Conservation (phyloP, 2,888 invertebrate genomes). For the Amblyjoppa fuscipennis region DNA sequence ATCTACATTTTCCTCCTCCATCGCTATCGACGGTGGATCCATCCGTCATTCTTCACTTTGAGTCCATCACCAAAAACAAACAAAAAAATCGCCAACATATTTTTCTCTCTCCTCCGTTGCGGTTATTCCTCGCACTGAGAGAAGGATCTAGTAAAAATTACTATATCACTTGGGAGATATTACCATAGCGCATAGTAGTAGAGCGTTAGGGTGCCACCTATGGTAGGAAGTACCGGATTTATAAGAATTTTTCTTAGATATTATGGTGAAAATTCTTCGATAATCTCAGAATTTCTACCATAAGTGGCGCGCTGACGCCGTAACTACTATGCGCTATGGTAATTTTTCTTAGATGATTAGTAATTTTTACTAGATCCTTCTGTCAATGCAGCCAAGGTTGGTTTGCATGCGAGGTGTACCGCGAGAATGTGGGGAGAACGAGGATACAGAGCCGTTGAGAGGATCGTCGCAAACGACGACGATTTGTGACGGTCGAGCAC, state of each 20-base stretch:
- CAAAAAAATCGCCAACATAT: neutral
- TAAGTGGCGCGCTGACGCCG: too few species aligned
- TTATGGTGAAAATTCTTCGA: too few species aligned
- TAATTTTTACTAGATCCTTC: too few species aligned
- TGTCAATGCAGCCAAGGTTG: neutral
- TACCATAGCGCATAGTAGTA: too few species aligned
- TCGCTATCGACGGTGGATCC: neutral
- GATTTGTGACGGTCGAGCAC: slow-evolving; percentile 50
- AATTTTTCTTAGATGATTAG: too few species aligned
- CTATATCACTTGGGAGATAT: too few species aligned
- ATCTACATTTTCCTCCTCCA: neutral
- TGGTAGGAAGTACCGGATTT: too few species aligned
- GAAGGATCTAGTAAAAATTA: too few species aligned
- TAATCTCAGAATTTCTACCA: too few species aligned
- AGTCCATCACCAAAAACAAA: neutral
- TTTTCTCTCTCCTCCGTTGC: neutral
- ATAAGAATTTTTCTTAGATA: too few species aligned
- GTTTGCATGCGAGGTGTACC: slow-evolving; percentile 6
- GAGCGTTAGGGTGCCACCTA: too few species aligned
- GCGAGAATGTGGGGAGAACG: slow-evolving; percentile 3
- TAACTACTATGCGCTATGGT: too few species aligned
- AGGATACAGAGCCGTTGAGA: slow-evolving; percentile 9
- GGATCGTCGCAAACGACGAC: slow-evolving; percentile 36
- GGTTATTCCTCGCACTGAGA: neutral
- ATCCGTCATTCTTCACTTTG: neutral